Percentiles rank a stretch among this genome's conserved stretches.
Evolutionary conservation across 2,888 invertebrate species (phyloP).

Genomic region (Hypolimnas misippus): DNA sequence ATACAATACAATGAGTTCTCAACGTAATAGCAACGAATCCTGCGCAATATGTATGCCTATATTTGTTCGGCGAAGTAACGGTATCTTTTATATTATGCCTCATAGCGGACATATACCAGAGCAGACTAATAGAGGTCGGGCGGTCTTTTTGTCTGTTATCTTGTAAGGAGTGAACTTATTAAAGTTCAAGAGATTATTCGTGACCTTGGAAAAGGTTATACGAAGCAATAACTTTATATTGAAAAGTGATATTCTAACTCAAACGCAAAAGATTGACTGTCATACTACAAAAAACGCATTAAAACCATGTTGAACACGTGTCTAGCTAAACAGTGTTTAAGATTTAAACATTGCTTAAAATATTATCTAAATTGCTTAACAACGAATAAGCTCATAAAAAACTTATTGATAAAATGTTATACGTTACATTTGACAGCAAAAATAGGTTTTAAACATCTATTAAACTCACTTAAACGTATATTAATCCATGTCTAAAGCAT

Average conservation of each 20-base stretch:
- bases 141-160: conserved; percentile 36
- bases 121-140: conserved; percentile 39
- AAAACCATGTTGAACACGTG: too few relatives aligned
- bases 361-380: too few relatives aligned
- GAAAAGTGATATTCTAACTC: background rate
- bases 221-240: background rate
- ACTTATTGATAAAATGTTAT: too few relatives aligned
- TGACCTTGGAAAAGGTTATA: conserved; percentile 6
- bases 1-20: conserved; percentile 43
- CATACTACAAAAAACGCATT: too few relatives aligned
- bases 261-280: too few relatives aligned
- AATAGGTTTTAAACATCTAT: too few relatives aligned
- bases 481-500: too few relatives aligned
- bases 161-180: conserved; percentile 26
- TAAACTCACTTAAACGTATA: too few relatives aligned
- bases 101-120: conserved; percentile 42
- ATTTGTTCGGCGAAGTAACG: conserved; percentile 49
- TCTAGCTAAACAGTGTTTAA: too few relatives aligned
- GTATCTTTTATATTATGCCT: conserved; percentile 45
- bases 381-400: too few relatives aligned
- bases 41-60: conserved; percentile 43
- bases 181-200: conserved; percentile 21
- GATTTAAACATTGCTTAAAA: too few relatives aligned
- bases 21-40: conserved; percentile 44
- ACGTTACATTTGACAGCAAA: too few relatives aligned